phyloP scores from a whole-genome alignment of 2,113 vertebrate genomes.

The Ammodytes dubius region DNA sequence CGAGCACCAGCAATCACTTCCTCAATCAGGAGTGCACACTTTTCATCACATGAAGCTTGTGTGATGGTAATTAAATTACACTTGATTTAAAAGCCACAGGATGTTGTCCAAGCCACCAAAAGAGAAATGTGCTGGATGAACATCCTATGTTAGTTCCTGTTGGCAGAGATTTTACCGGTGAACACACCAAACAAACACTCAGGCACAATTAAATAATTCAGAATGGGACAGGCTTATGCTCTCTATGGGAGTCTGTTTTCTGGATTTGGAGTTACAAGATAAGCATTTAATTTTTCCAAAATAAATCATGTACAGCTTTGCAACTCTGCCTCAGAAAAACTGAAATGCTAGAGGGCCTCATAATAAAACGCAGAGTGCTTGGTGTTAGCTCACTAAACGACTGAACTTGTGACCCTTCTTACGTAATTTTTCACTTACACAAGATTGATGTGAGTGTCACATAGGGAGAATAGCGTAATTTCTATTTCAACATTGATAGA shows the following conservation, averaged over 20 bases:
- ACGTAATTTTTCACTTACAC: not conserved
- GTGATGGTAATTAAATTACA: not conserved
- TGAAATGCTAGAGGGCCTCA: not conserved
- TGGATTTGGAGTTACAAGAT: not conserved
- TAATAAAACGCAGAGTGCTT: not conserved
- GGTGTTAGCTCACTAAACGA: not conserved
- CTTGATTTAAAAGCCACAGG: not conserved
- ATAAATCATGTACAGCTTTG: not conserved
- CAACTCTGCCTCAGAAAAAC: not conserved
- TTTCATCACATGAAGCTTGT: not conserved
- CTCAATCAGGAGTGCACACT: not conserved
- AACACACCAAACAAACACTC: not conserved
- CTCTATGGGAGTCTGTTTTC: not conserved
- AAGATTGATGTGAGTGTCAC: not conserved
- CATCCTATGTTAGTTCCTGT: not conserved
- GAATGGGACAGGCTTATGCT: not conserved
- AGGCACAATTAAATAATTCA: not conserved
- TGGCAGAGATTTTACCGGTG: not conserved
- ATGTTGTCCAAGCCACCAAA: not conserved
- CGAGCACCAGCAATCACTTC: not conserved
- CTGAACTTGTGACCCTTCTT: constrained; percentile 8
- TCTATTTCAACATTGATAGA: not conserved
- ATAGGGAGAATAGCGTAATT: not conserved
- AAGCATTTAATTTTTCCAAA: no score
- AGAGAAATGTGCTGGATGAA: not conserved